Conservation (phyloP, 2,888 invertebrate species). For the Slavum lentiscoides region DNA sequence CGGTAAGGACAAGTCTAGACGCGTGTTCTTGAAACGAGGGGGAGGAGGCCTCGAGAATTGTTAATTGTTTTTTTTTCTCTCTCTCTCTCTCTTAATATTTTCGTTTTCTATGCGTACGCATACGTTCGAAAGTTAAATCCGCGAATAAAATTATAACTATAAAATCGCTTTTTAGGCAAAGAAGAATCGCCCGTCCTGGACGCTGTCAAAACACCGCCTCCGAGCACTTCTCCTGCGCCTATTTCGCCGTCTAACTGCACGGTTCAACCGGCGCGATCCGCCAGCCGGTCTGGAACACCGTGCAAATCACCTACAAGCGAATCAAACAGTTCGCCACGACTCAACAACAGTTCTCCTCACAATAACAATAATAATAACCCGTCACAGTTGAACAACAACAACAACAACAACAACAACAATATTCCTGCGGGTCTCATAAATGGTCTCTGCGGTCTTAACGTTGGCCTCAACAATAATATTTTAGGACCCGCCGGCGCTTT, state of each 20-base stretch:
- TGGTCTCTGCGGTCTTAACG: slow-evolving; percentile 59
- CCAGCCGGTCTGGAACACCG: slow-evolving; percentile 54
- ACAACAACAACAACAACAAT: slow-evolving; percentile 60
- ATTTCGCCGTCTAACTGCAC: slow-evolving; percentile 24
- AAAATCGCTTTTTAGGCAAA: slow-evolving; percentile 30
- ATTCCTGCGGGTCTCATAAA: slow-evolving; percentile 62
- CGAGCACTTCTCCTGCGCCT: slow-evolving; percentile 52
- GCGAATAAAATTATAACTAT: not conserved
- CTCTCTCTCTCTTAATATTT: not conserved
- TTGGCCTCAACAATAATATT: slow-evolving; percentile 58
- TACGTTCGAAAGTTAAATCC: not conserved
- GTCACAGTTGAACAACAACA: slow-evolving; percentile 59
- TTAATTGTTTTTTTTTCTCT: not conserved
- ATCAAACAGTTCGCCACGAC: slow-evolving; percentile 58
- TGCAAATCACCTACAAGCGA: slow-evolving; percentile 57
- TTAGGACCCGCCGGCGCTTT: slow-evolving; percentile 53
- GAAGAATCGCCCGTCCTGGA: slow-evolving; percentile 40
- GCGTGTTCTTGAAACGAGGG: slow-evolving; percentile 48
- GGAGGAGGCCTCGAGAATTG: slow-evolving; percentile 52
- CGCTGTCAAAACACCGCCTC: slow-evolving; percentile 58
- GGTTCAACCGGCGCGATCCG: slow-evolving; percentile 45
- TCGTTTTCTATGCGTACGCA: not conserved
- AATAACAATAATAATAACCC: slow-evolving; percentile 61
- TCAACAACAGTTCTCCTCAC: slow-evolving; percentile 58
- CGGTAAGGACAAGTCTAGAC: slow-evolving; percentile 53